Percentiles rank a stretch among this genome's conserved stretches.
Evolutionary conservation across 2,888 invertebrate genomes (phyloP).

Genomic region (Stenodema calcarata): DNA sequence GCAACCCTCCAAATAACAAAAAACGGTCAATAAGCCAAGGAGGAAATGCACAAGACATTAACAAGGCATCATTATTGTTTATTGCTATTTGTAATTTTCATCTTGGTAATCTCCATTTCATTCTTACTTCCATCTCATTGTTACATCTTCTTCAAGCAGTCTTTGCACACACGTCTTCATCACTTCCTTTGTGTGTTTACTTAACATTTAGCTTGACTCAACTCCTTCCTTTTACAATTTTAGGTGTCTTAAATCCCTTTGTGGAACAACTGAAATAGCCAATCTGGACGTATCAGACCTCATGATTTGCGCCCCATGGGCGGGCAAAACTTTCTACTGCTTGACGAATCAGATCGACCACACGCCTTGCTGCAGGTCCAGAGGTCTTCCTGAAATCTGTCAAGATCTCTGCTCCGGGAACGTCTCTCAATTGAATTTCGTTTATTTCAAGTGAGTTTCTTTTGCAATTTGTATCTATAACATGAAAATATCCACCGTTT

Average conservation of each 20-base stretch:
- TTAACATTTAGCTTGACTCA: background rate
- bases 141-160: no score
- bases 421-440: constrained; percentile 78
- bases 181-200: background rate
- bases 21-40: no score
- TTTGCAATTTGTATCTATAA: no score
- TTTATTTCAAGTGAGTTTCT: constrained; percentile 78
- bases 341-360: constrained; percentile 82
- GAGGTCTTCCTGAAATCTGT: constrained; percentile 78
- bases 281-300: constrained; percentile 76
- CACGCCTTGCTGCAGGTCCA: constrained; percentile 77
- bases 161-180: background rate
- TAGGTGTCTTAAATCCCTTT: constrained; percentile 78
- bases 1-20: no score
- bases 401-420: constrained; percentile 81
- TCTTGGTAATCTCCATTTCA: no score
- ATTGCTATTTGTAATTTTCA: no score
- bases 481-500: background rate
- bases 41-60: no score
- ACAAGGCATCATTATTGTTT: no score
- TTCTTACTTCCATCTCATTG: no score
- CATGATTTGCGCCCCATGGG: constrained; percentile 91
- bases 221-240: no score
- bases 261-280: constrained; percentile 71
- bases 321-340: constrained; percentile 79